Evolutionary conservation across 2,797 vertebrate species (phyloP).

Genomic region (Phaenicophaeus curvirostris): DNA sequence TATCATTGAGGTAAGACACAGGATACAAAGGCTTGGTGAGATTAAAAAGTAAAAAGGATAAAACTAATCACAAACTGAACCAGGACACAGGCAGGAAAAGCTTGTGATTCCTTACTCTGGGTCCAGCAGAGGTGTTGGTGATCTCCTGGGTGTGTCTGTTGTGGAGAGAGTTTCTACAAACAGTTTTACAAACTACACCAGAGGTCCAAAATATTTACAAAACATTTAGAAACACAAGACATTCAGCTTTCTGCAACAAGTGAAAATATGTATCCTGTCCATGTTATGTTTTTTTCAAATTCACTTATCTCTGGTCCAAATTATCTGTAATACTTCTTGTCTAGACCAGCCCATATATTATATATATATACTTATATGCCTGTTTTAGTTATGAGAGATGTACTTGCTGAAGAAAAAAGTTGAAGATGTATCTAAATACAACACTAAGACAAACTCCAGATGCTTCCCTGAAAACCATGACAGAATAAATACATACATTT

Average conservation of each 20-base stretch:
- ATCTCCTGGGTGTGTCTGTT: constrained; percentile 4
- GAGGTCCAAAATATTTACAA: constrained; percentile 23
- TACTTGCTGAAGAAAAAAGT: background rate
- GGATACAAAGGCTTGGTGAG: background rate
- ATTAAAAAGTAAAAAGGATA: background rate
- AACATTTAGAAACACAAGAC: background rate
- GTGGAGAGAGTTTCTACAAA: constrained; percentile 7
- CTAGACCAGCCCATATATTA: background rate
- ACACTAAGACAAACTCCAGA: background rate
- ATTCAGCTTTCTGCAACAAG: background rate
- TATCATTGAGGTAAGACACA: background rate
- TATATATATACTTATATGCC: background rate
- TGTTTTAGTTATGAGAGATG: background rate
- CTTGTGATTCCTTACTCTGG: background rate
- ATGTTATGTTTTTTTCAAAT: background rate
- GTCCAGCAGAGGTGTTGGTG: background rate
- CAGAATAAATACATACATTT: background rate
- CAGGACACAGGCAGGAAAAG: background rate
- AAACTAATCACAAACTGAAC: background rate
- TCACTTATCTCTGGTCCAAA: background rate
- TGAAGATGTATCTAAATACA: background rate
- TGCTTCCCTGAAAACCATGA: background rate
- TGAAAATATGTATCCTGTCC: background rate
- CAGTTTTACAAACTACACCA: background rate
- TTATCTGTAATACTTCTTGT: background rate